Conservation (phyloP, 2,888 invertebrate genomes). For the Noctua comes region DNA sequence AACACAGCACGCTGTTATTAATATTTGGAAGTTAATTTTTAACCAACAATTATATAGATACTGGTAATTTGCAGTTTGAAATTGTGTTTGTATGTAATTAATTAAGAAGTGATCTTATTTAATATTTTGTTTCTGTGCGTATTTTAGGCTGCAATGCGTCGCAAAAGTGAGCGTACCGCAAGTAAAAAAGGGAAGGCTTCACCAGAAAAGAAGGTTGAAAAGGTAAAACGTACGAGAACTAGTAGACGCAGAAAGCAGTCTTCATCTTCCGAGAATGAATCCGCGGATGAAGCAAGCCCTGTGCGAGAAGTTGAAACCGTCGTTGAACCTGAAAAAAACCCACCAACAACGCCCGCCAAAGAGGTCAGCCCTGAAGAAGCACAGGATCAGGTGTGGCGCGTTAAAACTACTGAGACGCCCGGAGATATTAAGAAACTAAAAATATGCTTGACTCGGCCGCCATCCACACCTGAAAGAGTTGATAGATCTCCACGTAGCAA, state of each 20-base stretch:
- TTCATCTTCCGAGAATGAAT: constrained; percentile 89
- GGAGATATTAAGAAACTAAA: constrained; percentile 91
- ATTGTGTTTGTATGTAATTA: background rate
- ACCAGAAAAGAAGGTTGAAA: constrained; percentile 91
- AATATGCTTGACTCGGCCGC: constrained; percentile 91
- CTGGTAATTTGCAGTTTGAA: constrained; percentile 31
- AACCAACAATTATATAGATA: constrained; percentile 8
- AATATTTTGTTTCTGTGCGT: constrained; percentile 31
- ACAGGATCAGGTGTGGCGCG: constrained; percentile 89
- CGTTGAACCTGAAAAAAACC: constrained; percentile 74
- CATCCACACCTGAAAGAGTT: constrained; percentile 88
- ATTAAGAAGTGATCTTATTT: background rate
- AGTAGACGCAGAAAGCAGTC: constrained; percentile 90
- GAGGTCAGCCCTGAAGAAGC: constrained; percentile 82
- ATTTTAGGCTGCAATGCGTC: constrained; percentile 91
- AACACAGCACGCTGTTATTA: constrained; percentile 51
- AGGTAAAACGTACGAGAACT: constrained; percentile 88
- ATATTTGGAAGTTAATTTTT: constrained; percentile 24
- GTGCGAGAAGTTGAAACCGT: constrained; percentile 72
- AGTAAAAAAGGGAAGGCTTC: constrained; percentile 92
- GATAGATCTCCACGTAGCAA: constrained; percentile 89
- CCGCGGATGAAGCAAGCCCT: constrained; percentile 81
- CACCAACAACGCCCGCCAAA: constrained; percentile 78
- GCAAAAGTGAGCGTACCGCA: constrained; percentile 93
- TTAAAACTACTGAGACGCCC: constrained; percentile 86